A percentile compares a stretch with the other conserved stretches of the same genome.
These are phyloP conservation scores for Stomatorhinus ivindoensis DNA, from an alignment of 2,113 vertebrate genomes.

Conservation along the genomic window DNA sequence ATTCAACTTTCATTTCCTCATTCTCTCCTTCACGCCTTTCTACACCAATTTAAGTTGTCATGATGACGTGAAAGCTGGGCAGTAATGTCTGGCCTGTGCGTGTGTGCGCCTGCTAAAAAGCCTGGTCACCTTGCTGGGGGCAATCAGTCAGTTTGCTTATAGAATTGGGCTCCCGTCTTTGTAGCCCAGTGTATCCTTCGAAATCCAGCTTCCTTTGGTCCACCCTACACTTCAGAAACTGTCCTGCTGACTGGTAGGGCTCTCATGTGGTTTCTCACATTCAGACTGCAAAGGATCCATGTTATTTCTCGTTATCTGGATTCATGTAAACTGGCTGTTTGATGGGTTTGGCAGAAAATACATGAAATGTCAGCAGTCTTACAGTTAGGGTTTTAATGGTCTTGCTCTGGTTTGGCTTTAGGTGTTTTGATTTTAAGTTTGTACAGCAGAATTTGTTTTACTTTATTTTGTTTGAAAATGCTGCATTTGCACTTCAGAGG, in stretches of 20 bases:
- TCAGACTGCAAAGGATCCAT: background rate
- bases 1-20: constrained; percentile 40
- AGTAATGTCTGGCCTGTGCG: constrained; percentile 19
- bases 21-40: constrained; percentile 74
- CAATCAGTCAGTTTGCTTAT: constrained; percentile 42
- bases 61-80: constrained; percentile 32
- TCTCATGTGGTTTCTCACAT: background rate
- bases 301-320: background rate
- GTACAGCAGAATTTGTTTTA: background rate
- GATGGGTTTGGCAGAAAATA: background rate
- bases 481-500: background rate
- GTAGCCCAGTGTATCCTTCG: constrained; percentile 34
- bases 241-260: constrained; percentile 38
- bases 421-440: background rate
- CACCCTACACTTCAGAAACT: constrained; percentile 32
- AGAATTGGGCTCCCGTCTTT: constrained; percentile 23
- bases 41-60: constrained; percentile 64
- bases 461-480: background rate
- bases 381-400: background rate
- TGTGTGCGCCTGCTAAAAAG: background rate
- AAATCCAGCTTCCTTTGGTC: constrained; percentile 39
- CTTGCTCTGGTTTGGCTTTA: background rate
- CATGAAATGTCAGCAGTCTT: background rate
- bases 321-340: background rate
- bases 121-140: constrained; percentile 67